Conservation (phyloP, 1,140 invertebrate species). For the Uloborus diversus region DNA sequence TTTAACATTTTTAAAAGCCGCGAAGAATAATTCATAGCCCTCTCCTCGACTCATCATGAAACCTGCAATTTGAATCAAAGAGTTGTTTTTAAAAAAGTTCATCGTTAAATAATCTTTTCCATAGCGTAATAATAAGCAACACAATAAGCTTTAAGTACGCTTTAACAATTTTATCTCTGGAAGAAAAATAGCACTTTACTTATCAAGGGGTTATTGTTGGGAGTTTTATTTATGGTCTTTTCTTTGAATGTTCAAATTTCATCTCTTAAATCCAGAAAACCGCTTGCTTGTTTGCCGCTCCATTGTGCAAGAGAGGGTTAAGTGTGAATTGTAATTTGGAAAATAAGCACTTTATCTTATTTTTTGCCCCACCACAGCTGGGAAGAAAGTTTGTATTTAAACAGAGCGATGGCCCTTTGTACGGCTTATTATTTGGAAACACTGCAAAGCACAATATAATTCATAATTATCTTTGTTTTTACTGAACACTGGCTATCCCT, state of each 20-base stretch:
- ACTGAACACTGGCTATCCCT: not conserved
- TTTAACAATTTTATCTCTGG: not conserved
- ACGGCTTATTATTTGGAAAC: slow-evolving; percentile 50
- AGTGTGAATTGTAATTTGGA: slow-evolving; percentile 23
- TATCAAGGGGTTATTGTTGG: not conserved
- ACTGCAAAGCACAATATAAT: slow-evolving; percentile 44
- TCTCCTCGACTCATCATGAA: no score
- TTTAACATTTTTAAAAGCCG: no score
- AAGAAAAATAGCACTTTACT: not conserved
- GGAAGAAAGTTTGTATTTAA: slow-evolving; percentile 34
- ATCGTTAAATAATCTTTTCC: not conserved
- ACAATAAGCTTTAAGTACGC: not conserved
- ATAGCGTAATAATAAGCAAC: not conserved
- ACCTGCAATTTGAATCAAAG: not conserved
- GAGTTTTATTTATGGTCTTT: not conserved
- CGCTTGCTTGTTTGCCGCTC: not conserved
- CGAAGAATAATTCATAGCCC: no score
- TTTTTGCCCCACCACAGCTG: slow-evolving; percentile 25
- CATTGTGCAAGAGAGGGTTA: not conserved
- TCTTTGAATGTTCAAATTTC: not conserved
- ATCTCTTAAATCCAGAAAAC: not conserved
- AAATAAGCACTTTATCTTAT: slow-evolving; percentile 20
- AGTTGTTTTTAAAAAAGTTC: not conserved
- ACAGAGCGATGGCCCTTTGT: slow-evolving; percentile 24
- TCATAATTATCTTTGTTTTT: slow-evolving; percentile 55